Evolutionary conservation across 1,140 invertebrate genomes (phyloP), one percentile per base, ranked within the genome.

Genomic region (Zeugodacus cucurbitae): DNA sequence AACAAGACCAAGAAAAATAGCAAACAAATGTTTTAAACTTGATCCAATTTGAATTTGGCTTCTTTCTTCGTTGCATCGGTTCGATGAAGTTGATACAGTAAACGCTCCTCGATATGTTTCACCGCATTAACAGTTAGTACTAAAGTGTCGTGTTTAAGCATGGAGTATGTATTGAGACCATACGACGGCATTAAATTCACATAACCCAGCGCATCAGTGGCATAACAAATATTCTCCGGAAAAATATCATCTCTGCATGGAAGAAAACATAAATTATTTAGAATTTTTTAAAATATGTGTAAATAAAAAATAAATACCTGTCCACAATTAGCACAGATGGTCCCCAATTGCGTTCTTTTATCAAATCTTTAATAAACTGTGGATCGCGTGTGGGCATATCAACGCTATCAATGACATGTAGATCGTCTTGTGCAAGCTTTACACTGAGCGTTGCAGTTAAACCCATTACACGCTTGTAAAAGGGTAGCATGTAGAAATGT

Each of bases 131-230:
- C 94, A 3, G 99, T 99, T 1, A 99, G 92, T 2, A 99, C 96
- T 22, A 99, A 92, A 0, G 98, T 99, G 88, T 98, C 96, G 94
- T 99, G 97, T 94, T 99, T 99, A 57, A 99, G 93, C 97, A 99
- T 99, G 93, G 95, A 99, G 90, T 97, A 96, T 0, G 97, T 96
- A 94, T 97, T 97, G 2, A 97, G 93, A 26, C 97, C 98, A 95
- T 99, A 99, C 62, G 96, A 96, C 44, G 99, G 98, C 97, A 99
- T 98, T n/a, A 99, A 94, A 94, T 98, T 99, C 6, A 98, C 95
- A 91, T 98, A 96, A 87, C 95, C 95, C 41, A 99, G 94, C 8
- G 92, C 87, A 90, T 97, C 96, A 26, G 96, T 96, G 5, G 98
- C 98, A 34, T 96, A 91, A 74, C 97, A 95, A 89, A 99, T 97